Conservation (phyloP, 2,888 invertebrate genomes). For the Catocala sponsa region DNA sequence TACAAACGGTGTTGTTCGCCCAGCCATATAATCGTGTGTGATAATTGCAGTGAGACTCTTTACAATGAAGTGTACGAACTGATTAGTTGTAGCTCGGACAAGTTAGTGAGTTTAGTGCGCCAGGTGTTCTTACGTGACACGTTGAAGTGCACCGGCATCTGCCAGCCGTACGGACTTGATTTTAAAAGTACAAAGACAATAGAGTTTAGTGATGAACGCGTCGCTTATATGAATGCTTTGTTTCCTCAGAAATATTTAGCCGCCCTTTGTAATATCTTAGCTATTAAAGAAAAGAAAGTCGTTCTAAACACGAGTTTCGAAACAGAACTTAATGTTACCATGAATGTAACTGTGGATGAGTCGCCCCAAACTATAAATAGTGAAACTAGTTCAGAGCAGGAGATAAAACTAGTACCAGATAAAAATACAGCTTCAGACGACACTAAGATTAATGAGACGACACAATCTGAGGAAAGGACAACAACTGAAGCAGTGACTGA, state of each 20-base stretch:
- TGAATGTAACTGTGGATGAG: conserved; percentile 79
- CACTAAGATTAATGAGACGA: conserved; percentile 71
- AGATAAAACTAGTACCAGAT: conserved; percentile 71
- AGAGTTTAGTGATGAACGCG: conserved; percentile 81
- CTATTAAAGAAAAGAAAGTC: conserved; percentile 90
- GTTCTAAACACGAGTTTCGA: conserved; percentile 90
- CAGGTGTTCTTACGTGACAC: conserved; percentile 89
- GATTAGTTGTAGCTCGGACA: conserved; percentile 90
- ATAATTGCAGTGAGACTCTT: conserved; percentile 91
- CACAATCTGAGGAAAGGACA: conserved; percentile 67
- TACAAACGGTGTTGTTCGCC: conserved; percentile 91
- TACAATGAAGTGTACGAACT: conserved; percentile 92
- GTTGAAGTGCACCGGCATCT: conserved; percentile 89
- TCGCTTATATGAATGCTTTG: conserved; percentile 89
- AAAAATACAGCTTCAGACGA: conserved; percentile 70
- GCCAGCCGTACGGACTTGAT: conserved; percentile 89
- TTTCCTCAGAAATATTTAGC: conserved; percentile 91
- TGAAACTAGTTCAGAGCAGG: conserved; percentile 74
- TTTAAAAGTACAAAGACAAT: conserved; percentile 87
- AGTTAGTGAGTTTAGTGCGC: conserved; percentile 89
- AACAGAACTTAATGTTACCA: conserved; percentile 82
- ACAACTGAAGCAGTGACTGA: conserved; percentile 63
- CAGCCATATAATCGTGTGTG: conserved; percentile 92
- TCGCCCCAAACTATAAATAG: conserved; percentile 66
- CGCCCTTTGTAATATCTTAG: conserved; percentile 93